phyloP scores from a whole-genome alignment of 2,797 vertebrate species.

The Oceanodroma leucorhoa region DNA sequence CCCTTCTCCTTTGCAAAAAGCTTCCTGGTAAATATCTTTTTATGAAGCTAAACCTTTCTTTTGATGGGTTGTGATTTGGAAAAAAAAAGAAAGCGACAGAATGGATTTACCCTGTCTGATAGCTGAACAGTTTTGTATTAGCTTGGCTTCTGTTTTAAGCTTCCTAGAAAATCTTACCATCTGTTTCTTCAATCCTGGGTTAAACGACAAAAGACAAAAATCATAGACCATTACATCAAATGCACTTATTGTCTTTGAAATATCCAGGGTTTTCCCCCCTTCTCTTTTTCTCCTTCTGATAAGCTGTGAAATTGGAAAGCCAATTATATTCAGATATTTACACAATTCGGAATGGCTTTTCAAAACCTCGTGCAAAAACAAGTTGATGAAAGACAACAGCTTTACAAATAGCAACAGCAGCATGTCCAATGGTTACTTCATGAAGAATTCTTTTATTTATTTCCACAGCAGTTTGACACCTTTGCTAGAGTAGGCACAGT shows the following conservation, averaged over 20 bases:
- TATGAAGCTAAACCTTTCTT: constrained; percentile 72
- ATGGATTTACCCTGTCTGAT: constrained; percentile 75
- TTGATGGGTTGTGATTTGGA: constrained; percentile 66
- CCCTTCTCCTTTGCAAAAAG: constrained; percentile 71
- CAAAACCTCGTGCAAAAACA: constrained; percentile 35
- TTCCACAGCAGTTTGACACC: background rate
- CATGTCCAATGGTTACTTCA: background rate
- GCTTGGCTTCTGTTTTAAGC: constrained; percentile 81
- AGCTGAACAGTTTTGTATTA: constrained; percentile 77
- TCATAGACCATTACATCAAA: constrained; percentile 72
- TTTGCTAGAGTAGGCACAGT: background rate
- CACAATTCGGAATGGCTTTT: constrained; percentile 50
- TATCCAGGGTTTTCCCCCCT: background rate
- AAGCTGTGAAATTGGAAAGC: constrained; percentile 67
- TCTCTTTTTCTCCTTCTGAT: constrained; percentile 35
- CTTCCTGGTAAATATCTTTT: constrained; percentile 73
- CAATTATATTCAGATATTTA: constrained; percentile 69
- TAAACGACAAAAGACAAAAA: constrained; percentile 75
- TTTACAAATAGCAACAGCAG: background rate
- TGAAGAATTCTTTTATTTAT: background rate
- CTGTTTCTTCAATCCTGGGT: constrained; percentile 77
- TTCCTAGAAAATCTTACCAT: constrained; percentile 81
- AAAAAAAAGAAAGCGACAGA: background rate
- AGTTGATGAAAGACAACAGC: constrained; percentile 46
- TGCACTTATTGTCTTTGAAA: constrained; percentile 73